A percentile compares a stretch with the other conserved stretches of the same genome.
Conservation (phyloP, 2,797 vertebrate genomes). For the Coluber constrictor region DNA sequence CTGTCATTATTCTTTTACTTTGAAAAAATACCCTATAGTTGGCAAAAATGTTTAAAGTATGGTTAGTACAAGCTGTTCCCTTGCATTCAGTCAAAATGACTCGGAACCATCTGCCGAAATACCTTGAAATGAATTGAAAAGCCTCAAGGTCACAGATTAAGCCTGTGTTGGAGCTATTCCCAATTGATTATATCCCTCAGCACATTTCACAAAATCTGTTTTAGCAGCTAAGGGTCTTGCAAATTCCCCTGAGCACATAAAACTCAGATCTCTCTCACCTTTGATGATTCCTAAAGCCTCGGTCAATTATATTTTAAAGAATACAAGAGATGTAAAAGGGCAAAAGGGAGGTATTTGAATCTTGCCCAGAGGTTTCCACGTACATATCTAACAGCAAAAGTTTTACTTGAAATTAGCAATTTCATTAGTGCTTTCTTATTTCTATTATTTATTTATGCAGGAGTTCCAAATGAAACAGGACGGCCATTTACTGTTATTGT, state of each 20-base stretch:
- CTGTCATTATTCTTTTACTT: not conserved
- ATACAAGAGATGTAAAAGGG: not conserved
- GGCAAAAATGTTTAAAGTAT: not conserved
- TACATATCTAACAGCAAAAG: not conserved
- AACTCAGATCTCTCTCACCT: not conserved
- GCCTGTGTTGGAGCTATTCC: slow-evolving; percentile 17
- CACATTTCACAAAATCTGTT: not conserved
- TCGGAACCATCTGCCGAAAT: not conserved
- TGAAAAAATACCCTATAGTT: not conserved
- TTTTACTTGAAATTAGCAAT: not conserved
- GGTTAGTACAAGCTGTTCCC: slow-evolving; percentile 10
- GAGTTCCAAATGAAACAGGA: not conserved
- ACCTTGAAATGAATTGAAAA: slow-evolving; percentile 7
- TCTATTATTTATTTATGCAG: not conserved
- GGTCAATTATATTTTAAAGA: not conserved
- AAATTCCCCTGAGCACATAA: not conserved
- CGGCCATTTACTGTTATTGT: not conserved
- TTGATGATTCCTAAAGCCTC: not conserved
- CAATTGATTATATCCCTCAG: not conserved
- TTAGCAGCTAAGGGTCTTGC: not conserved
- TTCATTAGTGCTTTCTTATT: not conserved
- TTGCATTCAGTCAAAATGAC: slow-evolving; percentile 4
- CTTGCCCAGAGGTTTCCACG: not conserved
- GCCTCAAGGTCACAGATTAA: slow-evolving; percentile 16
- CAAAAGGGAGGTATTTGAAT: not conserved